Percentiles rank a stretch among this genome's conserved stretches.
Evolutionary conservation across 2,113 vertebrate genomes (phyloP).

Genomic region (Campylomormyrus numenius): DNA sequence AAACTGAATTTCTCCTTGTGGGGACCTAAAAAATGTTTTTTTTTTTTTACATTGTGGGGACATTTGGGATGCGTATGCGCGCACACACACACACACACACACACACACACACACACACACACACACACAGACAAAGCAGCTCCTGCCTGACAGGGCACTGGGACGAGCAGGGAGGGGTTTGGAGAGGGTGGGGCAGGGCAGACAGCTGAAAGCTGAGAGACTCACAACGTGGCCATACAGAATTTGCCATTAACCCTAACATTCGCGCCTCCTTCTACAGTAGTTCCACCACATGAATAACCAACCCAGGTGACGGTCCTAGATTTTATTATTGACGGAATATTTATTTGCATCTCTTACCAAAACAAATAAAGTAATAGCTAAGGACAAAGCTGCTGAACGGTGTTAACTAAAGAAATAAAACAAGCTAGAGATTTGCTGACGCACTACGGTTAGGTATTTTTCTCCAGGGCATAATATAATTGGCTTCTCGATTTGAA

Average conservation of each 20-base stretch:
- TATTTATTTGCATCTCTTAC: neutral
- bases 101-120: slow-evolving; percentile 38
- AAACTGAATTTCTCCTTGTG: too few relatives aligned
- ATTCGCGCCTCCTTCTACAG: neutral
- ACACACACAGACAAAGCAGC: slow-evolving; percentile 48
- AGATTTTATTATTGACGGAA: neutral
- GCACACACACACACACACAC: slow-evolving; percentile 31
- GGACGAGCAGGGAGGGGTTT: neutral
- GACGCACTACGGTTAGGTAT: neutral
- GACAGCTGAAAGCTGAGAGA: slow-evolving; percentile 33
- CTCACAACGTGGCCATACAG: slow-evolving; percentile 21
- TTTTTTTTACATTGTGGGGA: too few relatives aligned
- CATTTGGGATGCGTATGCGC: neutral
- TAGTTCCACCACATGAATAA: neutral
- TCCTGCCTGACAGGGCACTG: slow-evolving; percentile 12
- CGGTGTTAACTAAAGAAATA: neutral
- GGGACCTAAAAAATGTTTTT: too few relatives aligned
- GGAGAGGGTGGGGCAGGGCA: slow-evolving; percentile 50
- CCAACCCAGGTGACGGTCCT: neutral
- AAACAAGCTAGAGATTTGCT: neutral
- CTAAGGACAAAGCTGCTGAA: neutral
- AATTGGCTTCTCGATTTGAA: neutral
- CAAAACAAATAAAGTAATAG: neutral
- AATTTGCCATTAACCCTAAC: neutral
- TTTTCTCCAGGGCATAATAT: neutral